Conservation (phyloP, 2,888 invertebrate species). For the Nomada flava region DNA sequence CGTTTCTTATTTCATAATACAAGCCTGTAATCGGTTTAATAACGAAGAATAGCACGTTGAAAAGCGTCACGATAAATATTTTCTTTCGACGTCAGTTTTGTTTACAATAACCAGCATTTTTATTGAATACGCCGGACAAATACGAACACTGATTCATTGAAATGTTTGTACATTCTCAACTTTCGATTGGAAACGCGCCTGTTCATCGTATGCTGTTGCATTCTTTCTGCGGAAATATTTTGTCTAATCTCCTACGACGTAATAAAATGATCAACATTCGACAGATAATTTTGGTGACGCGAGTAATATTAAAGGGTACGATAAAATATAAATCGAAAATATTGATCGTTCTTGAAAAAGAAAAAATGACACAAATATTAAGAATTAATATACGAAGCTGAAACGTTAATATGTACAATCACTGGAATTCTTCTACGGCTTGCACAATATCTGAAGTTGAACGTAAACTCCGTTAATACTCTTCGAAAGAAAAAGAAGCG, state of each 20-base stretch:
- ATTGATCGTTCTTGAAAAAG: too few species aligned
- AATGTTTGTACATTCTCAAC: conserved; percentile 1
- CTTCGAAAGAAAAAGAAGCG: conserved; percentile 9
- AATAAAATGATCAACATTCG: not conserved
- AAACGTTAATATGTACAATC: too few species aligned
- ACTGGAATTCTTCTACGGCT: not conserved
- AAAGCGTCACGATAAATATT: conserved; percentile 6
- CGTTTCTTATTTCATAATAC: not conserved
- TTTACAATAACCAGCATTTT: conserved; percentile 4
- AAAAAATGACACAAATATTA: too few species aligned
- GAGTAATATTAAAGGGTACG: too few species aligned
- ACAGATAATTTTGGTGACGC: too few species aligned
- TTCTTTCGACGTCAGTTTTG: not conserved
- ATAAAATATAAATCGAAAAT: too few species aligned
- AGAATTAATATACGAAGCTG: too few species aligned
- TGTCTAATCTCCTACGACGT: not conserved
- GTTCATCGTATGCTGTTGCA: not conserved
- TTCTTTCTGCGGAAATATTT: not conserved
- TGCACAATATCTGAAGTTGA: not conserved
- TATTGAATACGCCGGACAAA: conserved; percentile 3
- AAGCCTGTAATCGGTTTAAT: not conserved
- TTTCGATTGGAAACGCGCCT: not conserved
- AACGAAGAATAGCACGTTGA: conserved; percentile 1
- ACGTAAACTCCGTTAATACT: not conserved
- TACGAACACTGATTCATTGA: not conserved